phyloP scores from a whole-genome alignment of 2,888 invertebrate species.

The Ganaspis brasiliensis region DNA sequence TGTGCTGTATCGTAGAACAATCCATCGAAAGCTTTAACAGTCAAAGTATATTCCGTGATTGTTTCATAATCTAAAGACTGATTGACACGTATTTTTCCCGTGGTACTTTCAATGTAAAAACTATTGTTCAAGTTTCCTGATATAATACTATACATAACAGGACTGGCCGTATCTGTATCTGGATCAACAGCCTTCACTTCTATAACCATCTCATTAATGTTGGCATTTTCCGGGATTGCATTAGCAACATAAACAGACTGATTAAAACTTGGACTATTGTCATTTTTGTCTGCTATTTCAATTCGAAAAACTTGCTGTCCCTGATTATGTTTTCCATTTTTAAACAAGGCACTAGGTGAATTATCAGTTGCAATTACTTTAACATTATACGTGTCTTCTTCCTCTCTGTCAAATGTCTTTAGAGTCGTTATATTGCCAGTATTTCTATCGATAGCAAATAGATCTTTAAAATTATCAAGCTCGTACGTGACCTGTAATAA shows the following conservation, averaged over 20 bases:
- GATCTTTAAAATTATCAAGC: conserved; percentile 86
- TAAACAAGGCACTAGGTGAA: conserved; percentile 89
- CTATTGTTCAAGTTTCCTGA: conserved; percentile 92
- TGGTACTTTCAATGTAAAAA: conserved; percentile 91
- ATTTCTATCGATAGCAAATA: conserved; percentile 91
- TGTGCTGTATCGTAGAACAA: conserved; percentile 90
- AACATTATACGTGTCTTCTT: conserved; percentile 91
- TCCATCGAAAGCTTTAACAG: conserved; percentile 92
- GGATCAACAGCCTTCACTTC: conserved; percentile 94
- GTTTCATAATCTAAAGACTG: conserved; percentile 91
- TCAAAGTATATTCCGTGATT: conserved; percentile 91
- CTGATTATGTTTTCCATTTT: conserved; percentile 87
- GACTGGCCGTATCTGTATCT: conserved; percentile 88
- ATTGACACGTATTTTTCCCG: conserved; percentile 92
- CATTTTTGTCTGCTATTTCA: conserved; percentile 97
- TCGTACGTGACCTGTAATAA: conserved; percentile 86
- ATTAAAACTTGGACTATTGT: conserved; percentile 96
- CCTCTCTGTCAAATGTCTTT: conserved; percentile 92
- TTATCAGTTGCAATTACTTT: conserved; percentile 95
- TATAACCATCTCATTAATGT: conserved; percentile 90
- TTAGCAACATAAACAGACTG: conserved; percentile 88
- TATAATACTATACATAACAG: conserved; percentile 93
- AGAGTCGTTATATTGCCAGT: conserved; percentile 94
- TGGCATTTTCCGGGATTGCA: conserved; percentile 91
- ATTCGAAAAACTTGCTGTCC: conserved; percentile 92